These are phyloP conservation scores for Plectropomus leopardus DNA, from an alignment of 2,113 vertebrate genomes.

Conservation along the genomic window DNA sequence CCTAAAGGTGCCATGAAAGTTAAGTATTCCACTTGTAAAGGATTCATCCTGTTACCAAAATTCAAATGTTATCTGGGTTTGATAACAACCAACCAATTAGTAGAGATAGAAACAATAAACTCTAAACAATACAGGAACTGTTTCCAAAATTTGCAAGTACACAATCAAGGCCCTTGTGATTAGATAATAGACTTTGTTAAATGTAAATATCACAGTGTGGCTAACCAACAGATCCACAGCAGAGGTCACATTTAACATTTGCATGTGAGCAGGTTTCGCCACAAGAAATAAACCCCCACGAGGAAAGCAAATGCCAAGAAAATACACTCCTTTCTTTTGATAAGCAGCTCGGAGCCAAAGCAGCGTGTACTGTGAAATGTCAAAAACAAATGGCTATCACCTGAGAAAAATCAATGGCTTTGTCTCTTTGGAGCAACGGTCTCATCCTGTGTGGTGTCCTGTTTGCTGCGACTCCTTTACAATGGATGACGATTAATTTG, in stretches of 20 bases:
- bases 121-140: neutral
- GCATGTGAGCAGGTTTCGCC: conserved; percentile 23
- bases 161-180: neutral
- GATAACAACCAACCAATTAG: neutral
- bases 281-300: conserved; percentile 20
- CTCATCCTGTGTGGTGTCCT: conserved; percentile 39
- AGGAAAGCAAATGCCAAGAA: conserved; percentile 55
- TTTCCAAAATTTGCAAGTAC: neutral
- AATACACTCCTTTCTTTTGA: conserved; percentile 43
- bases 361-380: conserved; percentile 43
- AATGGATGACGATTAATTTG: conserved; percentile 49
- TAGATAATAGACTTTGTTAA: neutral
- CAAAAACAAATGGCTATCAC: conserved; percentile 52
- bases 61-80: neutral
- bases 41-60: neutral
- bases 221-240: neutral
- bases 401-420: conserved; percentile 41
- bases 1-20: too few relatives aligned
- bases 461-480: conserved; percentile 18
- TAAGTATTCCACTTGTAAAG: too few relatives aligned
- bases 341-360: conserved; percentile 31
- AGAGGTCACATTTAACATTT: conserved; percentile 51
- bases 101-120: neutral
- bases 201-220: neutral
- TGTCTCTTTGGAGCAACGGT: conserved; percentile 11